These are phyloP conservation scores for Criorhina ranunculi DNA, from an alignment of 2,888 invertebrate species.

Conservation along the genomic window DNA sequence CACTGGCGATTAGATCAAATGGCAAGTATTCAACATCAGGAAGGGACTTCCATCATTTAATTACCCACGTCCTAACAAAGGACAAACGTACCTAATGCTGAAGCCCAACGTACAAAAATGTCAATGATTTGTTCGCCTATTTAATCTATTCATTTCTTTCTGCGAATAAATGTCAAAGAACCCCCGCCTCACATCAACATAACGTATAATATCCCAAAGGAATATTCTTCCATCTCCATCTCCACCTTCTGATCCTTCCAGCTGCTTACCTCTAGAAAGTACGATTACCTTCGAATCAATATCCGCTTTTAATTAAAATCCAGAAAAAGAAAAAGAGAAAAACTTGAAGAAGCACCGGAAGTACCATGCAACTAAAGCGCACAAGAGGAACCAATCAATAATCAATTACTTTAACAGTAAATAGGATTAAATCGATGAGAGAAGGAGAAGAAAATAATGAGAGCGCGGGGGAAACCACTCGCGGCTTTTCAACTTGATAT, in stretches of 20 bases:
- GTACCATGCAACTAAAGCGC: slow-evolving; percentile 7
- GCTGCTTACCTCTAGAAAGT: slow-evolving; percentile 54
- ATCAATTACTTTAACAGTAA: slow-evolving; percentile 66
- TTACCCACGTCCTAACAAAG: neutral
- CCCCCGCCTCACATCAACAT: slow-evolving; percentile 20
- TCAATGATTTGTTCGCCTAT: neutral
- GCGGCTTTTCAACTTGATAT: slow-evolving; percentile 21
- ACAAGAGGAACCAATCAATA: slow-evolving; percentile 61
- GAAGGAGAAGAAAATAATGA: neutral
- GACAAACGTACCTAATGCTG: neutral
- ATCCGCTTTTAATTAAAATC: slow-evolving; percentile 40
- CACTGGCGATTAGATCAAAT: too few species aligned
- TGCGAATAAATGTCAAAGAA: too few species aligned
- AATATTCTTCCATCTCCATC: slow-evolving; percentile 23
- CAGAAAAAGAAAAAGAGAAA: slow-evolving; percentile 2
- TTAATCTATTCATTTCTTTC: slow-evolving; percentile 1
- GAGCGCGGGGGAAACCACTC: neutral
- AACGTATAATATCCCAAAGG: slow-evolving; percentile 61
- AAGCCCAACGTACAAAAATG: slow-evolving; percentile 11
- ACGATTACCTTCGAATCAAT: slow-evolving; percentile 64
- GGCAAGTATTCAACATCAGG: neutral
- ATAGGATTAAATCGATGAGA: slow-evolving; percentile 57
- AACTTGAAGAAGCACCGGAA: neutral
- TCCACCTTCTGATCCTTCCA: slow-evolving; percentile 22
- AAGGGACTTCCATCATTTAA: slow-evolving; percentile 26